Evolutionary conservation across 2,797 vertebrate species (phyloP).

Genomic region (Aulostomus chinensis): DNA sequence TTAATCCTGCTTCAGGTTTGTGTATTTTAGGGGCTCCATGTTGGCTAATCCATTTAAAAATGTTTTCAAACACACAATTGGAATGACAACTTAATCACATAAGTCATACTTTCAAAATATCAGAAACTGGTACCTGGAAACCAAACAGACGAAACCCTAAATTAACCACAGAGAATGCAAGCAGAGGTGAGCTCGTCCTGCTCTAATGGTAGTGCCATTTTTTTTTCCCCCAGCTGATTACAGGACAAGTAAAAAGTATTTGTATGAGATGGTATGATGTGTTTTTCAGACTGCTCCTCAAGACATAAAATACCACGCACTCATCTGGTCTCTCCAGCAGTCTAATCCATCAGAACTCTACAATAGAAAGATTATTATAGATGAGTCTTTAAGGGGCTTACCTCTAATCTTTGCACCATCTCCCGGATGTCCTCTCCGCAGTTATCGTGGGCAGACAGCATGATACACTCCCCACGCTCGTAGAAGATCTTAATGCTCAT

Average conservation of each 20-base stretch:
- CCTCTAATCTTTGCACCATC: slow-evolving; percentile 92
- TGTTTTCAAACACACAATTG: not conserved
- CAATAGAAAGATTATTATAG: slow-evolving; percentile 25
- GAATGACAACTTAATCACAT: not conserved
- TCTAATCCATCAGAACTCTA: slow-evolving; percentile 21
- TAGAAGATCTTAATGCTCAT: slow-evolving; percentile 96
- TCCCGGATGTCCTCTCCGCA: slow-evolving; percentile 91
- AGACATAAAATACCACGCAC: no score
- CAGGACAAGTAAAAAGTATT: no score
- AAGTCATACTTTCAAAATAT: not conserved
- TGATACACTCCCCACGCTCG: slow-evolving; percentile 94
- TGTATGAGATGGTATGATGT: no score
- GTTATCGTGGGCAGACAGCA: slow-evolving; percentile 89
- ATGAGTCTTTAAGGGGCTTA: slow-evolving; percentile 67
- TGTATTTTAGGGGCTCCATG: no score
- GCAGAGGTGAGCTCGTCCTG: no score
- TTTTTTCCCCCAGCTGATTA: no score
- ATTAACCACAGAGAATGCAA: no score
- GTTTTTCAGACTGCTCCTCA: no score
- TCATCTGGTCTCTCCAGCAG: not conserved
- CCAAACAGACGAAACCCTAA: not conserved
- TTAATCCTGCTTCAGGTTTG: no score
- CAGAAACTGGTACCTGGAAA: slow-evolving; percentile 12
- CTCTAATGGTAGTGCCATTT: no score
- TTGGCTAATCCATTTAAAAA: no score